A percentile compares a stretch with the other conserved stretches of the same genome.
Conservation (phyloP, 2,888 invertebrate genomes). For the Drosophila mayaguana region DNA sequence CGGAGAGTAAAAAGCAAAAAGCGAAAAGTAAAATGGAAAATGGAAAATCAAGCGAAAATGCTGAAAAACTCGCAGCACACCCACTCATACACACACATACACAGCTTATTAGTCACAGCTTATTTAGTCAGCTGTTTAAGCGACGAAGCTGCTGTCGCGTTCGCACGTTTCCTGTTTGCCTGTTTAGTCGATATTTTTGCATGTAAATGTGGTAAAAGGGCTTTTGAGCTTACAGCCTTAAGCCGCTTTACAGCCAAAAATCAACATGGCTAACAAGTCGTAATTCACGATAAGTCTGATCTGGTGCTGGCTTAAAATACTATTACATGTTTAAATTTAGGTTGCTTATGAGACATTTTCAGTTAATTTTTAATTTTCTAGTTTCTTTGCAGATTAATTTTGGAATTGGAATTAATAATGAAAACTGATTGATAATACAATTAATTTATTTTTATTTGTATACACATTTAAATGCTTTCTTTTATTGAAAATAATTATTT, state of each 20-base stretch:
- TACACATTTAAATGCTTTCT: too few species aligned
- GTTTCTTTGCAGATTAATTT: too few species aligned
- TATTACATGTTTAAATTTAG: background rate
- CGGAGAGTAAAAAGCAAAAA: constrained; percentile 22
- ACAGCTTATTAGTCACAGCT: too few species aligned
- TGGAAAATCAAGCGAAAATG: constrained; percentile 18
- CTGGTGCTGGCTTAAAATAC: background rate
- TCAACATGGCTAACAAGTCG: background rate
- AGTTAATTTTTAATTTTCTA: too few species aligned
- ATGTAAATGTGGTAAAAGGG: background rate
- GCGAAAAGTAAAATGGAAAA: background rate
- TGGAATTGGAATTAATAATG: too few species aligned
- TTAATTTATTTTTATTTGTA: background rate
- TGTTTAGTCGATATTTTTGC: background rate
- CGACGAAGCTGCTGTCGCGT: background rate
- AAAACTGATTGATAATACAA: too few species aligned
- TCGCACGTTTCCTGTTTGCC: too few species aligned
- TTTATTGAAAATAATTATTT: too few species aligned
- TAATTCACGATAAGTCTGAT: background rate
- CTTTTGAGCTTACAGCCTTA: background rate
- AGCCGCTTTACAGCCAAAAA: background rate
- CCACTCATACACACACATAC: constrained; percentile 1
- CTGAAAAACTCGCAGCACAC: constrained; percentile 3
- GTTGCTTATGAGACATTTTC: too few species aligned
- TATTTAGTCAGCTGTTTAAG: background rate